Evolutionary conservation across 2,888 invertebrate genomes (phyloP).

Genomic region (Scelioninae gen. 1): DNA sequence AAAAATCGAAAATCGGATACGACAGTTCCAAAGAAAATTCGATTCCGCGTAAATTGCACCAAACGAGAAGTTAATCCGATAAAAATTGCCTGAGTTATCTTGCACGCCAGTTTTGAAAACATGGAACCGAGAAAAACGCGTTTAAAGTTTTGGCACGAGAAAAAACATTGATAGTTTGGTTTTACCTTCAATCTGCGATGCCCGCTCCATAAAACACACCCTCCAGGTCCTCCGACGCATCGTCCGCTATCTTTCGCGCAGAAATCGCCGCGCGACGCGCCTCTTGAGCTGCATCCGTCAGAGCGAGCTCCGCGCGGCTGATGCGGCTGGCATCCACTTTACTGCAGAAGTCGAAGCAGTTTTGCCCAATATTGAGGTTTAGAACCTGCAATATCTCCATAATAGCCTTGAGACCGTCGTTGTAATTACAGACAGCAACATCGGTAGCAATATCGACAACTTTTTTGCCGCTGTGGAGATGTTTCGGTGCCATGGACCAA

Average conservation of each 20-base stretch:
- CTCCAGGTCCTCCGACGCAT: conserved; percentile 15
- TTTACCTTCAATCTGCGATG: background rate
- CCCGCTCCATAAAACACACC: conserved; percentile 16
- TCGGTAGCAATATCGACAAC: no score
- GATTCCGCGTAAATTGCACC: conserved; percentile 16
- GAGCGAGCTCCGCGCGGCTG: no score
- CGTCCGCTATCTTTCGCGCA: conserved; percentile 9
- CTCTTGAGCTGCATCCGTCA: no score
- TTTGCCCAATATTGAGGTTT: background rate
- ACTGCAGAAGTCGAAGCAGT: background rate
- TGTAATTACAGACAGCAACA: no score
- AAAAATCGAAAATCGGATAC: conserved; percentile 17
- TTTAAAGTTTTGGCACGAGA: background rate
- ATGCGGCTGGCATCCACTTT: no score
- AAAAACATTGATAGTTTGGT: background rate
- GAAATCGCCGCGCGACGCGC: no score
- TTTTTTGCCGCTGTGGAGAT: no score
- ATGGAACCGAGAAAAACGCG: conserved; percentile 6
- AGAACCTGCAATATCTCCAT: background rate
- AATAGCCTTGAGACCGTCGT: background rate
- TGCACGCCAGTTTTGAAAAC: conserved; percentile 19
- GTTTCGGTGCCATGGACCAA: conserved; percentile 57
- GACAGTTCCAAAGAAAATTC: conserved; percentile 13
- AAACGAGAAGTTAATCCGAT: conserved; percentile 23
- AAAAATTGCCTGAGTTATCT: conserved; percentile 19